Evolutionary conservation across 2,113 vertebrate genomes (phyloP), one percentile per base, ranked within the genome.

Genomic region (Lepisosteus oculatus): DNA sequence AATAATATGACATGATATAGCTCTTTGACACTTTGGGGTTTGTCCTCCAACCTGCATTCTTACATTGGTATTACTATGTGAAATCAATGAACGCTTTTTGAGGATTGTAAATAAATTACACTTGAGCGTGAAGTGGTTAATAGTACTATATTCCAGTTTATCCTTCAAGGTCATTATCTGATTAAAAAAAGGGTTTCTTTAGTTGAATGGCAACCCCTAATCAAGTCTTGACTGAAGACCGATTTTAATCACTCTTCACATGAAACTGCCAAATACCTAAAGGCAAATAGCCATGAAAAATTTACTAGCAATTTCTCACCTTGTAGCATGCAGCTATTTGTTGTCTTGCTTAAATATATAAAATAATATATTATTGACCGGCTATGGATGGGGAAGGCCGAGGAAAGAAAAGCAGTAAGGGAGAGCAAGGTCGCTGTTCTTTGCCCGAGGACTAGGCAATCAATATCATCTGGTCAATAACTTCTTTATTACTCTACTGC

Each of bases 401-500:
- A 91, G 90, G 90, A 93, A 93, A 92, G 91, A 88, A 87, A 95
- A 93, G 90, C 93, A 94, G 93, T 93, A 92, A 94, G 96, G 94
- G 93, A 91, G 90, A 93, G 89, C 92, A 94, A 96, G 96, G 97
- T 98, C 94, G 93, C 91, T 90, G 93, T 92, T 93, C 92, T 92
- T 94, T 94, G 95, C 97, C 95, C 86, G 91, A 94, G 95, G 95
- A 98, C 94, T 94, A 89, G 90, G 82, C 94, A 92, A 98, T 99
- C 97, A 95, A 99, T 99, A 97, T 93, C 87, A 95, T 92, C 94
- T 97, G 94, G 95, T 98, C 97, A 98, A 99, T 98, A 99, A 95
- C 93, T 95, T 92, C 96, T 98, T 98, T 98, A 99, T 99, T 98
- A 98, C 95, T 93, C 89, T 89, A 92, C 94, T 92, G 94, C 93